phyloP scores from a whole-genome alignment of 2,888 invertebrate species.

The Polietes domitor region DNA sequence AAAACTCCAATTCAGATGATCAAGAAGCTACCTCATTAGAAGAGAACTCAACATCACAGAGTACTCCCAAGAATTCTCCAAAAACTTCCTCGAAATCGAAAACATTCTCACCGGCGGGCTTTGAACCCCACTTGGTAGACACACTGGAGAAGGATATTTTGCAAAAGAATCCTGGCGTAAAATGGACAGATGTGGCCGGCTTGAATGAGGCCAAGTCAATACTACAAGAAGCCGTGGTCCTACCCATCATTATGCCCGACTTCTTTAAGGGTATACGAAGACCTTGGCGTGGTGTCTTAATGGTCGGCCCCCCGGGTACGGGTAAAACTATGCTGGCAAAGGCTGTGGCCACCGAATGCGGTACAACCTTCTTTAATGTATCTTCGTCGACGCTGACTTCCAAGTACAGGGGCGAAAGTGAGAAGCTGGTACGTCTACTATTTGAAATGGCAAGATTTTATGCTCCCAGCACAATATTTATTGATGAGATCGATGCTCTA shows the following conservation, averaged over 20 bases:
- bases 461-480: slow-evolving; percentile 94
- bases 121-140: slow-evolving; percentile 89
- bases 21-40: slow-evolving; percentile 81
- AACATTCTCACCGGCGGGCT: slow-evolving; percentile 84
- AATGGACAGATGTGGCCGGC: slow-evolving; percentile 90
- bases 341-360: slow-evolving; percentile 94
- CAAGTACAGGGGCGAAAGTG: slow-evolving; percentile 95
- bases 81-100: slow-evolving; percentile 76
- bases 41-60: slow-evolving; percentile 78
- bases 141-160: slow-evolving; percentile 92
- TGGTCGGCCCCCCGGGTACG: slow-evolving; percentile 84
- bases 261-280: slow-evolving; percentile 93
- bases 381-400: slow-evolving; percentile 93
- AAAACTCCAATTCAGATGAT: slow-evolving; percentile 81
- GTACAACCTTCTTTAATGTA: slow-evolving; percentile 93
- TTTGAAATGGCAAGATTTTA: slow-evolving; percentile 95
- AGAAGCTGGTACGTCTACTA: slow-evolving; percentile 91
- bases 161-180: slow-evolving; percentile 90
- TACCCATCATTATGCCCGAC: slow-evolving; percentile 93
- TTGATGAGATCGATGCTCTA: slow-evolving; percentile 94
- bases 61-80: slow-evolving; percentile 79
- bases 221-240: slow-evolving; percentile 91
- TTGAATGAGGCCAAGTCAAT: slow-evolving; percentile 89
- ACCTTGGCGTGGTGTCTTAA: slow-evolving; percentile 85
- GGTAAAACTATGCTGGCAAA: slow-evolving; percentile 92